Conservation (phyloP, 2,113 vertebrate species). For the Passer montanus region DNA sequence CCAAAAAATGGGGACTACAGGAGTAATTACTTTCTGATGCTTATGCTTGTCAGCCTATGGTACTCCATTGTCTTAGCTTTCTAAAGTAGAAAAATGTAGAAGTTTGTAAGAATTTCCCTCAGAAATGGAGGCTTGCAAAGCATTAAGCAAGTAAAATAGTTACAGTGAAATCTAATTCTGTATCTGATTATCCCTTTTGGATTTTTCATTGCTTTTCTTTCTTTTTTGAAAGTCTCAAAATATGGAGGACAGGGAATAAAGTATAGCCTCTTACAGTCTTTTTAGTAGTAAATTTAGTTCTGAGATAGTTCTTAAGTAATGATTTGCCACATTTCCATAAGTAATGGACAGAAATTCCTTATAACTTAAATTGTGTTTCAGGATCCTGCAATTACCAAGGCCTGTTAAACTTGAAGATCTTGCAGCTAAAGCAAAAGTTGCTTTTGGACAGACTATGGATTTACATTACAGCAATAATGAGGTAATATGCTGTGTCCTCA, state of each 20-base stretch:
- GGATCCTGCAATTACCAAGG: slow-evolving; percentile 93
- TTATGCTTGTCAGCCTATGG: not conserved
- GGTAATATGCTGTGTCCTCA: slow-evolving; percentile 70
- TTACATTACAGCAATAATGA: slow-evolving; percentile 99
- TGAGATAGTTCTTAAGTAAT: not conserved
- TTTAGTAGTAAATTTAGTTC: not conserved
- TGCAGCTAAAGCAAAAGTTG: slow-evolving; percentile 89
- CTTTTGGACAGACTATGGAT: slow-evolving; percentile 95
- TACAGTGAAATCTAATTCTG: not conserved
- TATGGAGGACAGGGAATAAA: not conserved
- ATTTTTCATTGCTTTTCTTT: not conserved
- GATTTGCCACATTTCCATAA: not conserved
- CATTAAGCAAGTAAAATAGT: not conserved
- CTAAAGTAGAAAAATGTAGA: not conserved
- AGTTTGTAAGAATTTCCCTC: not conserved
- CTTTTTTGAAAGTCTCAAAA: not conserved
- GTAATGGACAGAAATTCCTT: not conserved
- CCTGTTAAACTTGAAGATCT: slow-evolving; percentile 95
- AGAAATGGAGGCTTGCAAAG: not conserved
- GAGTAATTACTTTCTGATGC: not conserved
- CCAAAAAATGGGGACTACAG: not conserved
- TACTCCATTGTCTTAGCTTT: not conserved
- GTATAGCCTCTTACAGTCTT: not conserved
- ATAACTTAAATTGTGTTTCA: slow-evolving; percentile 67
- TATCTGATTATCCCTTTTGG: not conserved